Evolutionary conservation across 2,888 invertebrate species (phyloP).

Genomic region (Apamea anceps): DNA sequence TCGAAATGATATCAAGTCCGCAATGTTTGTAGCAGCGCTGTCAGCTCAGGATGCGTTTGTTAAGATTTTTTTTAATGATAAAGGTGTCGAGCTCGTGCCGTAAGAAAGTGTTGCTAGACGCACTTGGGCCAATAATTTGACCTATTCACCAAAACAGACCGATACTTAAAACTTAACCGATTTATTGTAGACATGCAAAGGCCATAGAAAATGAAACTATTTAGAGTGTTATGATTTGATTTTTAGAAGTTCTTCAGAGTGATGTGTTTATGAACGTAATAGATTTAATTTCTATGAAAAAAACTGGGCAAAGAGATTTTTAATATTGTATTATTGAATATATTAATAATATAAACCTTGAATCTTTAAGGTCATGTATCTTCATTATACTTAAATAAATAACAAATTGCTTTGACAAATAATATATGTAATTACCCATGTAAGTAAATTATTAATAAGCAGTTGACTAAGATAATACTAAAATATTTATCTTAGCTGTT

Average conservation of each 20-base stretch:
- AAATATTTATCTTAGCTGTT: slow-evolving; percentile 36
- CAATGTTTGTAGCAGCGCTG: not conserved
- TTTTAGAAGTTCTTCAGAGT: not conserved
- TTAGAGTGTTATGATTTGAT: not conserved
- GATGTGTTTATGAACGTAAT: not conserved
- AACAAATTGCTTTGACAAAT: slow-evolving; percentile 19
- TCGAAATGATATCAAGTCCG: not conserved
- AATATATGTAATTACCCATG: slow-evolving; percentile 18
- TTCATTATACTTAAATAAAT: not conserved
- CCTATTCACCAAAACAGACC: not conserved
- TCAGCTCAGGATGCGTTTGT: not conserved
- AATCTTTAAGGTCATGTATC: slow-evolving; percentile 23
- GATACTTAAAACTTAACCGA: too few species aligned
- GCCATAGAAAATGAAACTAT: not conserved
- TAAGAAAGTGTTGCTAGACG: not conserved
- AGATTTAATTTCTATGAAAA: not conserved
- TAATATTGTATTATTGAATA: not conserved
- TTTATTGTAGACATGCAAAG: not conserved
- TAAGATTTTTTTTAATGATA: not conserved
- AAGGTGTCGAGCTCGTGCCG: not conserved
- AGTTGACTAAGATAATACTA: slow-evolving; percentile 22
- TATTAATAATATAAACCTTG: slow-evolving; percentile 26
- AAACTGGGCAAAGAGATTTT: not conserved
- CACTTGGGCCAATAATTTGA: not conserved
- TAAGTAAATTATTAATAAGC: not conserved